A percentile compares a stretch with the other conserved stretches of the same genome.
phyloP scores from a whole-genome alignment of 2,888 invertebrate species.

The Conomelus anceps region DNA sequence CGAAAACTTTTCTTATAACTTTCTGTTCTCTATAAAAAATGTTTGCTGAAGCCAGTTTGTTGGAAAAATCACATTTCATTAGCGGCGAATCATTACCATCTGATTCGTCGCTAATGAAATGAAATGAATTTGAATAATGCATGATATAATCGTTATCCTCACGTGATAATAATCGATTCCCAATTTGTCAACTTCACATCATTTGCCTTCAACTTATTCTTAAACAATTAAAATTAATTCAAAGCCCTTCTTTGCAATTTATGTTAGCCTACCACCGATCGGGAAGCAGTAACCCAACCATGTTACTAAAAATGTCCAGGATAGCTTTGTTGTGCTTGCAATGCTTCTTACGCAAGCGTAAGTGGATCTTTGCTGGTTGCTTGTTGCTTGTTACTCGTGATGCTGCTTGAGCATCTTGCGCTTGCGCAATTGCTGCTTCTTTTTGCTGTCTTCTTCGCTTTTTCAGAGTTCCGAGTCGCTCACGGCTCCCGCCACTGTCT shows the following conservation, averaged over 20 bases:
- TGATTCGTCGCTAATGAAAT: too few species aligned
- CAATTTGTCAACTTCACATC: not conserved
- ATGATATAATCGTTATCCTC: not conserved
- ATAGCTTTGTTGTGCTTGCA: not conserved
- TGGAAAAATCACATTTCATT: too few species aligned
- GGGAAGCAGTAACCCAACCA: not conserved
- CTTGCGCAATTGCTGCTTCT: not conserved
- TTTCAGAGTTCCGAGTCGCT: not conserved
- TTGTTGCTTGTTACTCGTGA: not conserved
- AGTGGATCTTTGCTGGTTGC: not conserved
- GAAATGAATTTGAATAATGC: too few species aligned
- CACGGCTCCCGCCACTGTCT: not conserved
- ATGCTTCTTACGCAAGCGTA: not conserved
- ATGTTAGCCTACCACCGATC: too few species aligned
- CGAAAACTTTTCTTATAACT: too few species aligned
- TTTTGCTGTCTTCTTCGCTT: not conserved
- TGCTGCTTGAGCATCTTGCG: not conserved
- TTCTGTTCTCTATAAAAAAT: too few species aligned
- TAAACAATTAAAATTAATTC: not conserved
- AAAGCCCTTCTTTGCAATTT: not conserved
- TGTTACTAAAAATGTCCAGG: not conserved
- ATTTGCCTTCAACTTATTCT: not conserved
- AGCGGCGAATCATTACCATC: too few species aligned
- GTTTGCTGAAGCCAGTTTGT: too few species aligned
- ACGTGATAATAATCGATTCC: not conserved